These are phyloP conservation scores for Microtus ochrogaster DNA, from an alignment of 2,113 vertebrate species.

Conservation along the genomic window DNA sequence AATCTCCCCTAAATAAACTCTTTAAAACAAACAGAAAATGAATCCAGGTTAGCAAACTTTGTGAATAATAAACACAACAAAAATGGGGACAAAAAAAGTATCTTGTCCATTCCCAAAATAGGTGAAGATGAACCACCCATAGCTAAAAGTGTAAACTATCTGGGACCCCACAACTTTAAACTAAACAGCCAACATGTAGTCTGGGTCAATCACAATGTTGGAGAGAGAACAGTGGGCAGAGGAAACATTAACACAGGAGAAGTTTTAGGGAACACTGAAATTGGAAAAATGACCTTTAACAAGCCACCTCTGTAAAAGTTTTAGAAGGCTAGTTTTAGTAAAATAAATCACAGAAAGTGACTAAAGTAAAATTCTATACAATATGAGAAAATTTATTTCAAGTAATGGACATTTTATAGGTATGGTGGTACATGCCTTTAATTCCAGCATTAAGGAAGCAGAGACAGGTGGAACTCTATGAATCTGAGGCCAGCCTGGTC, in stretches of 20 bases:
- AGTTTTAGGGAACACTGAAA: background rate
- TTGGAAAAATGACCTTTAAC: background rate
- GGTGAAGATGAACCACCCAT: background rate
- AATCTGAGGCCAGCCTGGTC: background rate
- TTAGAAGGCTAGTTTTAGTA: constrained; percentile 24
- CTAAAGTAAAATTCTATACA: constrained; percentile 22
- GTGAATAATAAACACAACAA: constrained; percentile 27
- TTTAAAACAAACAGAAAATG: constrained; percentile 24
- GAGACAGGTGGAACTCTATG: background rate
- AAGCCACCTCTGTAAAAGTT: background rate
- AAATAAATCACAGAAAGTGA: constrained; percentile 13
- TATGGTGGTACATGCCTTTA: background rate
- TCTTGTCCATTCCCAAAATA: background rate
- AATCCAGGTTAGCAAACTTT: constrained; percentile 45
- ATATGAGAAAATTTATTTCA: background rate
- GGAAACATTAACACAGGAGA: background rate
- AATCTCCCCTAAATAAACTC: constrained; percentile 8
- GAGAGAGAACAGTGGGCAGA: background rate
- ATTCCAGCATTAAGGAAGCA: background rate
- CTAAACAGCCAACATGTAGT: background rate
- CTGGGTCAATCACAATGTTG: background rate
- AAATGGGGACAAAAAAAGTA: background rate
- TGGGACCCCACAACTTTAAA: background rate
- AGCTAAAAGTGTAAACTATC: background rate
- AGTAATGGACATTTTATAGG: too few relatives aligned